Evolutionary conservation across 2,888 invertebrate genomes (phyloP), one percentile per base, ranked within the genome.

Genomic region (Drosophila kambysellisi): DNA sequence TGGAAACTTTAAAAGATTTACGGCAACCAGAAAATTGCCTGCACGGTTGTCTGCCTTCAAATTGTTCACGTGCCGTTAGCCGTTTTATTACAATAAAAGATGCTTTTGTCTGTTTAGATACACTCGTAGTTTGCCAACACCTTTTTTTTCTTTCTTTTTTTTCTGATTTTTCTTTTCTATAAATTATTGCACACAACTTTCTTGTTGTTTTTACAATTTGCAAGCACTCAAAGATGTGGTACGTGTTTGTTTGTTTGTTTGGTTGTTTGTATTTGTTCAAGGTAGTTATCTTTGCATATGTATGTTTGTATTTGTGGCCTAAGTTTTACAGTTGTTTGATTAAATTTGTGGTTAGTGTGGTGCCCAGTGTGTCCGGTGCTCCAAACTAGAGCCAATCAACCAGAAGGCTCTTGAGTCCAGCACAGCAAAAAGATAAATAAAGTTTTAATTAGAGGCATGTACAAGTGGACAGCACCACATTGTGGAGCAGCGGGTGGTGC

Each of bases 391-490:
- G 43, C 58, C 76, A 79, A 80, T 76, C 81, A 69, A 62, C 52
- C 61, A 61, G 20, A n/a, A 35, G 65, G 46, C 20, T 62, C 52
- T 46, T 37, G 35, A 62, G 60, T 51, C 33, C 35, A 51, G 33
- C 51, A 3, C 39, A 37, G 54, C 59, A 66, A 54, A 53, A 65
- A 68, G 60, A 70, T 67, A 77, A 75, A 76, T 76, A 89, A 85
- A 84, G 80, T 85, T 85, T 85, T 87, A 87, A 89, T 85, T 87
- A 76, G 77, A 71, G 76, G 56, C 72, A 72, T 81, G 78, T 59
- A 41, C 46, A 60, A 62, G 46, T 57, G 66, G 64, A 43, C 46
- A 59, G 11, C n/a, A 56, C 52, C 59, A 43, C 29, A 41, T 1
- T 11, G 43, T n/a, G 48, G 17, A 6, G 4, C 1, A 29, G 29